Percentiles rank a stretch among this genome's conserved stretches.
Conservation (phyloP, 2,797 vertebrate species). For the Numenius phaeopus region DNA sequence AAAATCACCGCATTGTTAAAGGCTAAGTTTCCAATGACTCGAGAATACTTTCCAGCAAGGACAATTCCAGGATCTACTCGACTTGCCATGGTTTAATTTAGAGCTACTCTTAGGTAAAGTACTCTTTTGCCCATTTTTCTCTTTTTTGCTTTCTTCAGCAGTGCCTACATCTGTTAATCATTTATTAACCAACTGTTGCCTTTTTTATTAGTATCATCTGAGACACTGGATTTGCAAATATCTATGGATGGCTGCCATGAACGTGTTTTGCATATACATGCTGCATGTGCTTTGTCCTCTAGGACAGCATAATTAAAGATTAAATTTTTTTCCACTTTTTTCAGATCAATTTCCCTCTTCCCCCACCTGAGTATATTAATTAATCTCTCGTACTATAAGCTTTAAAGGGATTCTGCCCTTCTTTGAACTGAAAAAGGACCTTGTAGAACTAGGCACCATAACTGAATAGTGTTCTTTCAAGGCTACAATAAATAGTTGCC, state of each 20-base stretch:
- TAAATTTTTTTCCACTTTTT: neutral
- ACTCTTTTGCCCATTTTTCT: neutral
- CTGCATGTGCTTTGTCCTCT: neutral
- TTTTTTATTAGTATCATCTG: neutral
- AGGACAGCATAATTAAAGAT: neutral
- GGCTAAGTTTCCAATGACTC: neutral
- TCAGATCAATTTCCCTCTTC: neutral
- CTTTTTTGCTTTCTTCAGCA: neutral
- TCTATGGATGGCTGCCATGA: constrained; percentile 25
- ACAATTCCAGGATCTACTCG: neutral
- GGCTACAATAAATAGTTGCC: neutral
- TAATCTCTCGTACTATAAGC: neutral
- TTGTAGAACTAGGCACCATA: neutral
- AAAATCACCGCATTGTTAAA: neutral
- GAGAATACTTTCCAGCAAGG: neutral
- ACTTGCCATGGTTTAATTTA: neutral
- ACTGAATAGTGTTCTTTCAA: neutral
- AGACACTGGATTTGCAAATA: neutral
- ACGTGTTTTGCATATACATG: neutral
- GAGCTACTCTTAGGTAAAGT: neutral
- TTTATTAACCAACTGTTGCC: constrained; percentile 16
- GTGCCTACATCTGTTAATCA: constrained; percentile 27
- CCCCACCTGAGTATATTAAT: neutral
- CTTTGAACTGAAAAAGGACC: neutral
- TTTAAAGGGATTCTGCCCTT: neutral